These are phyloP conservation scores for Apodemia zela DNA, from an alignment of 2,888 invertebrate species.

Conservation along the genomic window DNA sequence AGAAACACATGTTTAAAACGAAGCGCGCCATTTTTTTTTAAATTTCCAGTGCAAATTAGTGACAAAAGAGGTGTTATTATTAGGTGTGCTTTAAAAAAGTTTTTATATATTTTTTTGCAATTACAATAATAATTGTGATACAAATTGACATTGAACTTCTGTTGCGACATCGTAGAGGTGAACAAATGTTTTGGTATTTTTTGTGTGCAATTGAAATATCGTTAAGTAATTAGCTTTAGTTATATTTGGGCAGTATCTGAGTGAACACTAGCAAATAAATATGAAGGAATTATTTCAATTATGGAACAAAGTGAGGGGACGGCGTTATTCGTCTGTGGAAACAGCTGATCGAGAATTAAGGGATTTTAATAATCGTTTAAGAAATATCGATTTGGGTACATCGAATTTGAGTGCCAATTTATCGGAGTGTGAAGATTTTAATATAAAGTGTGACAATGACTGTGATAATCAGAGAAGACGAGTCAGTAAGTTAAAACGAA, in stretches of 20 bases:
- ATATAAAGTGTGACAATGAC: slow-evolving; percentile 58
- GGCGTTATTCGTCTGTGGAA: slow-evolving; percentile 79
- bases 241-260: slow-evolving; percentile 18
- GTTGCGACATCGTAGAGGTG: slow-evolving; percentile 15
- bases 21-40: slow-evolving; percentile 26
- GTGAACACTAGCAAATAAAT: slow-evolving; percentile 33
- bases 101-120: neutral
- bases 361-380: slow-evolving; percentile 55
- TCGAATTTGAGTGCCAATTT: slow-evolving; percentile 53
- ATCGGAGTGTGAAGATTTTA: slow-evolving; percentile 62
- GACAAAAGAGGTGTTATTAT: slow-evolving; percentile 22
- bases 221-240: slow-evolving; percentile 5
- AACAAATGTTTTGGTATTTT: slow-evolving; percentile 27
- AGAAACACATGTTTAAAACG: neutral
- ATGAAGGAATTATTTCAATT: slow-evolving; percentile 84
- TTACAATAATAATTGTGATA: neutral
- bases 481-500: slow-evolving; percentile 60
- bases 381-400: slow-evolving; percentile 51
- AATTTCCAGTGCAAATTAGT: slow-evolving; percentile 25
- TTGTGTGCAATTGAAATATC: slow-evolving; percentile 17
- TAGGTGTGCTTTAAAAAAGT: neutral
- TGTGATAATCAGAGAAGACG: slow-evolving; percentile 58
- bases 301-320: slow-evolving; percentile 75
- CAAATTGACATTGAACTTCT: slow-evolving; percentile 2
- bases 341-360: slow-evolving; percentile 53